Conservation (phyloP, 1,140 invertebrate species). For the Polypedilum vanderplanki region DNA sequence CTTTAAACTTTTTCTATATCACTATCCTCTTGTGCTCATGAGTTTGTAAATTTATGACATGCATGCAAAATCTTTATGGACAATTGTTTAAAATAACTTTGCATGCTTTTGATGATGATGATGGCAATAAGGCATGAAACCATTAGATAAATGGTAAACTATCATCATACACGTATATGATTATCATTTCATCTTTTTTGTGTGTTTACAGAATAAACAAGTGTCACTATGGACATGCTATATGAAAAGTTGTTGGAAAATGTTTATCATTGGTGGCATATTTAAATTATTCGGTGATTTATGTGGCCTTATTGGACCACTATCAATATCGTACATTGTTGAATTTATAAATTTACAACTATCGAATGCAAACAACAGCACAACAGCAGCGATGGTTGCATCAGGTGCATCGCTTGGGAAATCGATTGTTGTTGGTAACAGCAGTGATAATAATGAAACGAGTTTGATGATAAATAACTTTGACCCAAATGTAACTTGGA, state of each 20-base stretch:
- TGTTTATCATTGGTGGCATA: conserved; percentile 63
- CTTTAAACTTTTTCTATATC: too few relatives aligned
- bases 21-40: too few relatives aligned
- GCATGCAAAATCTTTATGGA: too few relatives aligned
- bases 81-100: too few relatives aligned
- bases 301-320: conserved; percentile 65
- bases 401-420: conserved; percentile 29
- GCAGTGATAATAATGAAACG: conserved; percentile 32
- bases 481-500: conserved; percentile 42
- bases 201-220: conserved; percentile 34
- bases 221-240: conserved; percentile 60
- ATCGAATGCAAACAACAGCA: neutral
- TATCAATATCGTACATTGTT: conserved; percentile 67
- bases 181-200: neutral
- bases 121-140: too few relatives aligned
- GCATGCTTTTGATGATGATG: too few relatives aligned
- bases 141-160: too few relatives aligned
- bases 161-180: too few relatives aligned
- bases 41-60: too few relatives aligned
- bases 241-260: conserved; percentile 60
- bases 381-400: neutral
- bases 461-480: conserved; percentile 37
- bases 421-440: conserved; percentile 30
- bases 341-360: conserved; percentile 48
- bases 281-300: conserved; percentile 72